These are phyloP conservation scores for Orientallactaga sibirica DNA, from an alignment of 2,797 vertebrate genomes.

Conservation along the genomic window DNA sequence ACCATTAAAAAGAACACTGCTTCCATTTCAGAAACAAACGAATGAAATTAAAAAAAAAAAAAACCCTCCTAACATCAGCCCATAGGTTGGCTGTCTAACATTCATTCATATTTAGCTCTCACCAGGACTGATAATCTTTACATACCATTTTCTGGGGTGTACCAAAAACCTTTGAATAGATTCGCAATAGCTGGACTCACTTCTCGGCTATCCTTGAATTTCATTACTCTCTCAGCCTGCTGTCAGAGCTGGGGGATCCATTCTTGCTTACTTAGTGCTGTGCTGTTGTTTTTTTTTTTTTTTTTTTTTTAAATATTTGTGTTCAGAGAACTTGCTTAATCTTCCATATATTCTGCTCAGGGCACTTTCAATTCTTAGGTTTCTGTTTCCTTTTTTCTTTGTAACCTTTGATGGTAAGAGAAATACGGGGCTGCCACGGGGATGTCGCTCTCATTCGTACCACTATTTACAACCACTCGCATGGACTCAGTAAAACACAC, in stretches of 20 bases:
- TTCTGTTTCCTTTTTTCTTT: constrained; percentile 83
- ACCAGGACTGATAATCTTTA: constrained; percentile 85
- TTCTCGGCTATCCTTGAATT: constrained; percentile 85
- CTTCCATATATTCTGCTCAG: constrained; percentile 93
- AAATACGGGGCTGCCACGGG: constrained; percentile 80
- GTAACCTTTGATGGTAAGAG: constrained; percentile 87
- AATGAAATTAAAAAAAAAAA: constrained; percentile 67
- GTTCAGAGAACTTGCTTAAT: constrained; percentile 90
- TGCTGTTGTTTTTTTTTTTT: constrained; percentile 57
- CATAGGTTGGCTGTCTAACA: constrained; percentile 79
- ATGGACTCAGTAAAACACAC: constrained; percentile 79
- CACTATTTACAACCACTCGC: constrained; percentile 82
- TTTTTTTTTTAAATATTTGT: constrained; percentile 84
- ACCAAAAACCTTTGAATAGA: constrained; percentile 87
- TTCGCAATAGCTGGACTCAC: constrained; percentile 86
- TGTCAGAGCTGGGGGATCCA: constrained; percentile 85
- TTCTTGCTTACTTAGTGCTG: constrained; percentile 88
- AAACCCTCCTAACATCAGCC: constrained; percentile 63
- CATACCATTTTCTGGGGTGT: constrained; percentile 88
- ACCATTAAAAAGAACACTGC: constrained; percentile 75
- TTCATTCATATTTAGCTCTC: constrained; percentile 86
- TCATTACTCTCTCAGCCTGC: constrained; percentile 84
- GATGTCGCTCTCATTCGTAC: constrained; percentile 83
- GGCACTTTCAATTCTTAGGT: constrained; percentile 90
- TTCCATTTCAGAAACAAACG: constrained; percentile 60